Evolutionary conservation across 2,888 invertebrate genomes (phyloP), one percentile per base, ranked within the genome.

Genomic region (Drosophila putrida): DNA sequence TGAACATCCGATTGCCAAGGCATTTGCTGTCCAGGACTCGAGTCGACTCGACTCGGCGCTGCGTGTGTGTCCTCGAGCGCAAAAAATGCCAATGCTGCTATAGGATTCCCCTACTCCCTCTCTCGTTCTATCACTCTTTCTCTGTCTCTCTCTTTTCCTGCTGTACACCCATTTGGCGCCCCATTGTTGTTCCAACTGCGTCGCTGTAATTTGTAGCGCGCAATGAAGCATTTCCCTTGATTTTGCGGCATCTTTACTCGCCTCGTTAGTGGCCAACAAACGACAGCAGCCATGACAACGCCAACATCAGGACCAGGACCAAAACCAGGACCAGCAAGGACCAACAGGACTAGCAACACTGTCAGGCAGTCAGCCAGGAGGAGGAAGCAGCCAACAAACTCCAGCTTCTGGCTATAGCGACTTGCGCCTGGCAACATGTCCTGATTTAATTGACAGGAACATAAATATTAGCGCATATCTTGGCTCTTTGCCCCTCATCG

Each of bases 371-470:
- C 47, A 41, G 15, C 15, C 41, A 38, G 25, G 8, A 33, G 43
- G 25, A 33, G 43, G 20, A 38, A 53, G 33, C 33, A 60, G 41
- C 39, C 15, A 36, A 44, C 39, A 25, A 59, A 41, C 53, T 20
- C 20, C 6, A 13, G 35, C 39, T 51, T 55, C 46, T 53, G 62
- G 53, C 62, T 10, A 54, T 64, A 61, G 64, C 63, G 49, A 62
- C 67, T 62, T 71, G 66, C 46, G 53, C 47, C 76, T 60, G 65
- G 76, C 78, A 83, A 78, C 84, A 90, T 90, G 91, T 89, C 89
- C 88, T 90, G 91, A 91, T 92, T 92, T 91, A 91, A 91, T 91
- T 91, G 91, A 92, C 91, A 91, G 90, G 84, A 91, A 90, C 91
- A 90, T 91, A 90, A 90, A 90, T 91, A 91, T 91, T 89, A 91